Conservation (phyloP, 2,113 vertebrate species). For the Axis porcinus region DNA sequence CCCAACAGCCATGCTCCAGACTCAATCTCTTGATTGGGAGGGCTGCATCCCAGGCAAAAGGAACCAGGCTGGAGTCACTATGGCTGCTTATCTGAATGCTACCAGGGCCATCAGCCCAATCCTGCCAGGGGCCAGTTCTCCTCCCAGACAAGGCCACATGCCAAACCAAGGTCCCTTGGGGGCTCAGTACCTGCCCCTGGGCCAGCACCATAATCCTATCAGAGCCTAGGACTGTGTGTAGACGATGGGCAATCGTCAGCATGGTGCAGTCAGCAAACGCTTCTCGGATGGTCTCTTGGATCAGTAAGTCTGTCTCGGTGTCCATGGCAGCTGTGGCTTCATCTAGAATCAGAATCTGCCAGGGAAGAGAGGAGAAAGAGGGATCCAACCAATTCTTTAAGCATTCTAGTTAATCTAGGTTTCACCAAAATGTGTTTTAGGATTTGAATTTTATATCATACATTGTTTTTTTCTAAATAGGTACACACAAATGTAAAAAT, state of each 20-base stretch:
- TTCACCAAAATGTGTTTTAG: neutral
- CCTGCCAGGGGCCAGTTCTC: neutral
- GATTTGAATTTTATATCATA: neutral
- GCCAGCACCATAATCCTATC: constrained; percentile 96
- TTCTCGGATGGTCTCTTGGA: constrained; percentile 93
- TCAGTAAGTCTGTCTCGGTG: constrained; percentile 91
- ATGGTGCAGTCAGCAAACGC: constrained; percentile 94
- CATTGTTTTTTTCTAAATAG: neutral
- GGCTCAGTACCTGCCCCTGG: constrained; percentile 89
- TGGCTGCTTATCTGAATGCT: neutral
- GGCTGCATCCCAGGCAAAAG: no score
- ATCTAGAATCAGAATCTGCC: constrained; percentile 93
- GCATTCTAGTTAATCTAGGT: neutral
- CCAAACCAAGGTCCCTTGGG: neutral
- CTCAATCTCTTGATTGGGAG: neutral
- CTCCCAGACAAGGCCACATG: neutral
- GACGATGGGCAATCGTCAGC: constrained; percentile 95
- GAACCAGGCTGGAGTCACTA: neutral
- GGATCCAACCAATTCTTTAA: neutral
- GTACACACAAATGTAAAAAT: neutral
- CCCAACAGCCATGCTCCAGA: no score
- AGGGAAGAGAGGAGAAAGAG: neutral
- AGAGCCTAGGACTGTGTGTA: constrained; percentile 95
- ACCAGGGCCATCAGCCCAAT: neutral
- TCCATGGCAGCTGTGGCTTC: constrained; percentile 98